phyloP scores from a whole-genome alignment of 2,797 vertebrate genomes.

The Lutjanus campechanus region DNA sequence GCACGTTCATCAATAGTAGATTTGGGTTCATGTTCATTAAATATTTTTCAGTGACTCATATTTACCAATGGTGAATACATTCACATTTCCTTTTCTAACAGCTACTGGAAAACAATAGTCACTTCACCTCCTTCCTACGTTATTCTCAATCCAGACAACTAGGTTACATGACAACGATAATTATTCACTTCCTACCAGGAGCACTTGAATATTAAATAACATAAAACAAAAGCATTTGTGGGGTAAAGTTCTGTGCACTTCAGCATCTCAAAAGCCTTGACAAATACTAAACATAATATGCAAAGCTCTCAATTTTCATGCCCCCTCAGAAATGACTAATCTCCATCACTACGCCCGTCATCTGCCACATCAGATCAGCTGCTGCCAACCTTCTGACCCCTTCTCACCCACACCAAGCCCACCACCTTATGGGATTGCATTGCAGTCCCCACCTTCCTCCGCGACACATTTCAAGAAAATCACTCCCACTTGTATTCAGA shows the following conservation, averaged over 20 bases:
- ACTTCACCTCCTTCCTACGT: conserved; percentile 13
- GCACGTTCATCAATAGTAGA: background rate
- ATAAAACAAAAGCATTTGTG: conserved; percentile 1
- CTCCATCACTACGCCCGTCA: conserved; percentile 39
- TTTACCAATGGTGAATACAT: background rate
- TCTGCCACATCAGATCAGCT: conserved; percentile 53
- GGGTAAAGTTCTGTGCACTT: conserved; percentile 5
- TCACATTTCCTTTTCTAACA: background rate
- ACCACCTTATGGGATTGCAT: conserved; percentile 60
- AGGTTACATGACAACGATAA: background rate
- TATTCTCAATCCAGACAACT: background rate
- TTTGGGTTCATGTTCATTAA: background rate
- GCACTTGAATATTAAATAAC: conserved; percentile 32
- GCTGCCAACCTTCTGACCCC: conserved; percentile 59
- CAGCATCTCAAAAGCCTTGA: conserved; percentile 24
- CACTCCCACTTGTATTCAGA: conserved; percentile 33
- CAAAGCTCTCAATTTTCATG: conserved; percentile 20
- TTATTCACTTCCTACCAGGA: conserved; percentile 21
- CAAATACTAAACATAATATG: conserved; percentile 22
- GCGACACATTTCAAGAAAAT: conserved; percentile 30
- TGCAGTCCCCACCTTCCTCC: conserved; percentile 15
- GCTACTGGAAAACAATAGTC: conserved; percentile 16
- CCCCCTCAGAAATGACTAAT: conserved; percentile 60
- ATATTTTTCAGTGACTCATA: conserved; percentile 26
- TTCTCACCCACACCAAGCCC: conserved; percentile 57